Conservation (phyloP, 2,797 vertebrate genomes). For the Cottoperca gobio region DNA sequence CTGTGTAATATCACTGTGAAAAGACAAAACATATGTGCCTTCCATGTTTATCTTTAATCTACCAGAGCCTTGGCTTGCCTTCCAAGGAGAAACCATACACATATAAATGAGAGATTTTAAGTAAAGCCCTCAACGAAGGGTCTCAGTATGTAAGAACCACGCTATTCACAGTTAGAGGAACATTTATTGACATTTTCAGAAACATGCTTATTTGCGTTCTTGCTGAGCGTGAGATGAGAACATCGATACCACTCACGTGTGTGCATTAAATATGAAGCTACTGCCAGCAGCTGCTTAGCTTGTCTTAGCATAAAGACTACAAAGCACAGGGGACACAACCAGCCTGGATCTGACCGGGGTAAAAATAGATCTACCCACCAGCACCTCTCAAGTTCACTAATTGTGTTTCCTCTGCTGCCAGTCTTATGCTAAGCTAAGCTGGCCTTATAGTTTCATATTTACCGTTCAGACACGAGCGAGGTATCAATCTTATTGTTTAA, state of each 20-base stretch:
- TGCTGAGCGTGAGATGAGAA: background rate
- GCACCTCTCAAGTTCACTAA: background rate
- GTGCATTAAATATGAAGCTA: background rate
- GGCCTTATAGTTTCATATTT: no score
- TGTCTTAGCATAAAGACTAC: background rate
- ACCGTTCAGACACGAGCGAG: background rate
- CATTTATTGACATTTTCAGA: background rate
- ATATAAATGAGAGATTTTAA: slow-evolving; percentile 47
- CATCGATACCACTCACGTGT: background rate
- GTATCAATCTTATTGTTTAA: no score
- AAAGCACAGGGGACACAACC: no score
- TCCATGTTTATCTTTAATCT: slow-evolving; percentile 18
- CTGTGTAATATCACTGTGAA: background rate
- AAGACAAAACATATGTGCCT: slow-evolving; percentile 4
- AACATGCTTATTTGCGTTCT: background rate
- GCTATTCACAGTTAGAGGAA: background rate
- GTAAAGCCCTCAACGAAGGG: slow-evolving; percentile 17
- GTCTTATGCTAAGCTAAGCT: no score
- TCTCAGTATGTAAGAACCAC: slow-evolving; percentile 6
- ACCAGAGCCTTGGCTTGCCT: slow-evolving; percentile 23
- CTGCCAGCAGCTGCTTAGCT: background rate
- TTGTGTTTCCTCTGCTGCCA: background rate
- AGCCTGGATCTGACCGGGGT: no score
- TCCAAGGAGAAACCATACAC: slow-evolving; percentile 44
- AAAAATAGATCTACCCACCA: no score